Evolutionary conservation across 2,888 invertebrate genomes (phyloP), one percentile per base, ranked within the genome.

Genomic region (Bedellia somnulentella): DNA sequence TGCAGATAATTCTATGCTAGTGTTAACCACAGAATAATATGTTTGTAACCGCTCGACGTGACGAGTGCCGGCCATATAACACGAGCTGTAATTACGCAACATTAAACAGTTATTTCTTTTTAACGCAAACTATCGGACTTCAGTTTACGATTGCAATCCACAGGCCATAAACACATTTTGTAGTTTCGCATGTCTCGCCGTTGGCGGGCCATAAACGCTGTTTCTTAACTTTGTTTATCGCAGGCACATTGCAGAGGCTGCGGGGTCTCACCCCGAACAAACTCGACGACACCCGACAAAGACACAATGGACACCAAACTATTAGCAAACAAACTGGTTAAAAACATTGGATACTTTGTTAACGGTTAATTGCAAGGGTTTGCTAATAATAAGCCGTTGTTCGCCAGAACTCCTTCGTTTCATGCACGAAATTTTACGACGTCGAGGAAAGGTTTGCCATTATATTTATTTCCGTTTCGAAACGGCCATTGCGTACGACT

Each of bases 301-400:
- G 48, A 46, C 43, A 60, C 58, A 63, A 57, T 50, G 43, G 39
- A 39, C 39, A 39, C 42, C 45, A 39, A 51, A 57, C 52, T 56
- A 52, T 60, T 55, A 47, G 55, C 58, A 57, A 68, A 62, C 59
- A 57, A n/a, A n/a, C 42, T 44, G 44, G 41, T 34, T 36, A 31
- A 31, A 39, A 39, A 38, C 43, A 37, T 42, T 47, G 41, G 44
- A 50, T 46, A 56, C 54, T 55, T 52, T 58, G 59, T 60, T 52
- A 50, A 50, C 48, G 40, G 52, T 52, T 62, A 61, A 66, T 62
- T 61, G 63, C 58, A 64, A 62, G 64, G 62, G 68, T 64, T 70
- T 49, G 57, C 52, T 53, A 59, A 62, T 56, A 56, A 58, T 51
- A 44, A 28, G 37, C 43, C 48, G 49, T 66, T 26, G 62, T 63